Conservation (phyloP, 1,140 invertebrate species). For the Drosophila littoralis region DNA sequence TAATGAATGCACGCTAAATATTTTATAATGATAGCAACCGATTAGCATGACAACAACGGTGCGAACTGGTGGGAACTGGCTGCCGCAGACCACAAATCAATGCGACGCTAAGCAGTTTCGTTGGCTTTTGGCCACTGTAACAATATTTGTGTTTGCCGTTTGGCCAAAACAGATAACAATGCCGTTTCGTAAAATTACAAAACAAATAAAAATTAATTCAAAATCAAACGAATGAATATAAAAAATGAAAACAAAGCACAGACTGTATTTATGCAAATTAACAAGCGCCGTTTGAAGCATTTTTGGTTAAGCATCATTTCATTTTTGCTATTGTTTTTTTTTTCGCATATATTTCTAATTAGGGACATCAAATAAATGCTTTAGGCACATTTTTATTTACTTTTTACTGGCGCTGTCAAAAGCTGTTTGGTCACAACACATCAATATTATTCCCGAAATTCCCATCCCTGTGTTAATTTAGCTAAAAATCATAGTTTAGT, state of each 20-base stretch:
- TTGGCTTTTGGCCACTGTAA: conserved; percentile 35
- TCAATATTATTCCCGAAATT: not conserved
- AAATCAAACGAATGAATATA: conserved; percentile 17
- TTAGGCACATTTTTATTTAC: conserved; percentile 16
- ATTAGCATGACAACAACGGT: conserved; percentile 45
- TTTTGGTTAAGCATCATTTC: conserved; percentile 38
- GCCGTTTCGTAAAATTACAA: conserved; percentile 43
- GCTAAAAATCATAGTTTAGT: not conserved
- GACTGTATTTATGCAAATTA: conserved; percentile 72
- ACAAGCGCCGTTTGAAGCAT: conserved; percentile 52
- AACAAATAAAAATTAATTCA: conserved; percentile 21
- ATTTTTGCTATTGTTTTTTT: conserved; percentile 29
- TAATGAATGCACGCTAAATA: conserved; percentile 55
- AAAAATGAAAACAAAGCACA: conserved; percentile 32
- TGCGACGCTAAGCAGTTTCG: conserved; percentile 15
- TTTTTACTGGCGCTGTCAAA: not conserved
- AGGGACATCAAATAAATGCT: conserved; percentile 17
- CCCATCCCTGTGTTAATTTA: too few relatives aligned
- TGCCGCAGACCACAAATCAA: conserved; percentile 48
- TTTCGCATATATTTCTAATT: conserved; percentile 38
- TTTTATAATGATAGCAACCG: conserved; percentile 45
- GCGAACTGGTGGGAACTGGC: conserved; percentile 45
- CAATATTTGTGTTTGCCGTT: conserved; percentile 11
- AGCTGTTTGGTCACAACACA: not conserved
- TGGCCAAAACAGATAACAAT: conserved; percentile 21